Conservation (phyloP, 1,140 invertebrate species). For the Chironomus striatipennis region DNA sequence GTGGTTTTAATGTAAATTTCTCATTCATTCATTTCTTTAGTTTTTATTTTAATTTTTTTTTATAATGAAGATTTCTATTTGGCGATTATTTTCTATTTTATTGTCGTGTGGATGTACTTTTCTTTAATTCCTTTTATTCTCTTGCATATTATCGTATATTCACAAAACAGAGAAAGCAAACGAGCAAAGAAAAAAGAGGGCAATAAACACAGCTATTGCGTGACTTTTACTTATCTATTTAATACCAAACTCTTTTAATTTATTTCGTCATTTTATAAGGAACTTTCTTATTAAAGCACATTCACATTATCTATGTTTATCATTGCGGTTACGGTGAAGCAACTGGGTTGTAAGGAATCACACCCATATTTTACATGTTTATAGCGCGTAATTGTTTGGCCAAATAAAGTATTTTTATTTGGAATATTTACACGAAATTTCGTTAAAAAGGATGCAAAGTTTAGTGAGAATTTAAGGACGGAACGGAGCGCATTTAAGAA, state of each 20-base stretch:
- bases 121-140: background rate
- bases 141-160: background rate
- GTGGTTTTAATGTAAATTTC: slow-evolving; percentile 1
- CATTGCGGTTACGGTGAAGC: background rate
- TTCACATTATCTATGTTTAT: background rate
- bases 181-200: background rate
- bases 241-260: slow-evolving; percentile 7
- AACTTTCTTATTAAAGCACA: background rate
- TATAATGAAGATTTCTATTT: background rate
- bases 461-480: too few species aligned
- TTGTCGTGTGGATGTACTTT: slow-evolving; percentile 1
- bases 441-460: too few species aligned
- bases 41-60: too few species aligned
- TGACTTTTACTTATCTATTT: slow-evolving; percentile 14
- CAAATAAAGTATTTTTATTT: background rate
- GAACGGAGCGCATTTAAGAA: too few species aligned
- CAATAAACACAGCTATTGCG: slow-evolving; percentile 12
- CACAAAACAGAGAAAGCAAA: too few species aligned
- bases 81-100: background rate
- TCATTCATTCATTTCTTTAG: background rate
- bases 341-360: background rate
- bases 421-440: too few species aligned
- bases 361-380: slow-evolving; percentile 6
- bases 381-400: background rate
- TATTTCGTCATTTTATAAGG: background rate